A percentile compares a stretch with the other conserved stretches of the same genome.
phyloP scores from a whole-genome alignment of 1,140 invertebrate species.

The Megalonaias nervosa region DNA sequence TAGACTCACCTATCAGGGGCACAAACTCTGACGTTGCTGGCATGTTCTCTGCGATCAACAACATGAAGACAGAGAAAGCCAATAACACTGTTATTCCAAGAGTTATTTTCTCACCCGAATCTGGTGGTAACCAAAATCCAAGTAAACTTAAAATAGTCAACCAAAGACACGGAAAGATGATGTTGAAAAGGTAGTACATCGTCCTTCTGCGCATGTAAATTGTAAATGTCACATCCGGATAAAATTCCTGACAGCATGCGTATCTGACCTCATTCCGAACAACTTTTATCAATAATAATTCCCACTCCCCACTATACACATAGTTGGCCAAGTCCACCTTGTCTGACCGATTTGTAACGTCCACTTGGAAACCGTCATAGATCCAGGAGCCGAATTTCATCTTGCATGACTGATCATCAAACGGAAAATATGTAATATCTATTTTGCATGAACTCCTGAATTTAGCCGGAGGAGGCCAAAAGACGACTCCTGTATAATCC shows the following conservation, averaged over 20 bases:
- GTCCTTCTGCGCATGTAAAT: slow-evolving; percentile 75
- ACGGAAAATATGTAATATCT: slow-evolving; percentile 74
- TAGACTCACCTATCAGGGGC: slow-evolving; percentile 75
- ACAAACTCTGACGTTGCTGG: slow-evolving; percentile 77
- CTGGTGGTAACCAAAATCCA: slow-evolving; percentile 77
- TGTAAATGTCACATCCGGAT: slow-evolving; percentile 76
- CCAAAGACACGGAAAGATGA: slow-evolving; percentile 77
- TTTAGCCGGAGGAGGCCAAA: slow-evolving; percentile 69
- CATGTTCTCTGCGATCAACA: slow-evolving; percentile 76
- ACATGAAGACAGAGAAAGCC: slow-evolving; percentile 77
- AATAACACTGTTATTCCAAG: slow-evolving; percentile 76
- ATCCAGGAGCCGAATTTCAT: slow-evolving; percentile 69
- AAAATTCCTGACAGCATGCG: slow-evolving; percentile 75
- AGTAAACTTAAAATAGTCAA: slow-evolving; percentile 75
- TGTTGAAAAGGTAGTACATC: slow-evolving; percentile 75
- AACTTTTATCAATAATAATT: slow-evolving; percentile 73
- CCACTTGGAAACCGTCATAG: slow-evolving; percentile 70
- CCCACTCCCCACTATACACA: slow-evolving; percentile 76
- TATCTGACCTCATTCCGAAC: slow-evolving; percentile 73
- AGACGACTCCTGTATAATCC: slow-evolving; percentile 49
- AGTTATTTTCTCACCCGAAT: slow-evolving; percentile 77
- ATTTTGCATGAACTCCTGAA: slow-evolving; percentile 90
- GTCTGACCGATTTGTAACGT: slow-evolving; percentile 74
- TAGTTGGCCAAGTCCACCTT: slow-evolving; percentile 77
- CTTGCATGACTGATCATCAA: slow-evolving; percentile 68